Percentiles rank a stretch among this genome's conserved stretches.
phyloP scores from a whole-genome alignment of 2,113 vertebrate species.

The Pheucticus melanocephalus region DNA sequence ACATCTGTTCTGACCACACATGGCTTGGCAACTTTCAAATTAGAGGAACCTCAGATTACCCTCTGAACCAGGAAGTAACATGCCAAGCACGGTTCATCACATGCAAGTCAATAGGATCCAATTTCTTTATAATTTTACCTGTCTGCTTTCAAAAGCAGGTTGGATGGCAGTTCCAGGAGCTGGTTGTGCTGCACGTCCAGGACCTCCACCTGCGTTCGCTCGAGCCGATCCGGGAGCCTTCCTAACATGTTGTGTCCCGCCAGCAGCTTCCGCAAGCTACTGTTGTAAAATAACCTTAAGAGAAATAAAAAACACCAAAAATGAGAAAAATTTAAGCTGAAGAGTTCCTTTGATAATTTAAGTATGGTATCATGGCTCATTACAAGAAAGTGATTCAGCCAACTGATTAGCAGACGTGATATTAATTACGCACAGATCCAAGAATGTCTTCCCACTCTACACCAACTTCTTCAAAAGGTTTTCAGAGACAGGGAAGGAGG shows the following conservation, averaged over 20 bases:
- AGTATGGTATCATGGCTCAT: background rate
- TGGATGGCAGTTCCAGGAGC: constrained; percentile 87
- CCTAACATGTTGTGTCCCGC: constrained; percentile 87
- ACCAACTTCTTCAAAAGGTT: constrained; percentile 38
- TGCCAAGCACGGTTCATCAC: background rate
- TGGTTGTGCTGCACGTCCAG: constrained; percentile 95
- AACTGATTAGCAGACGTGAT: background rate
- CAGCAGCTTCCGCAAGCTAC: constrained; percentile 91
- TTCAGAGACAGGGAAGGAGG: background rate
- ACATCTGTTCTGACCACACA: constrained; percentile 31
- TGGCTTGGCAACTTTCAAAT: background rate
- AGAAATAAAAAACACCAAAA: background rate
- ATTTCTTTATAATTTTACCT: constrained; percentile 76
- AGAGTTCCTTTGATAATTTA: background rate
- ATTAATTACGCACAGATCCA: constrained; percentile 22
- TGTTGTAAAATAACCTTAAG: constrained; percentile 86
- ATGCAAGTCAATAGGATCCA: fast-evolving
- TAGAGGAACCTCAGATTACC: constrained; percentile 4
- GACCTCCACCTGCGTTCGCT: constrained; percentile 88
- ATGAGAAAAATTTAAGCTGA: background rate
- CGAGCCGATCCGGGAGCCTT: constrained; percentile 87
- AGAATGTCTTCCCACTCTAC: constrained; percentile 41
- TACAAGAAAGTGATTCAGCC: constrained; percentile 15
- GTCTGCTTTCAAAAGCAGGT: constrained; percentile 90
- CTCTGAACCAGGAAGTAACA: background rate